These are phyloP conservation scores for Xestia sexstrigata DNA, from an alignment of 2,888 invertebrate genomes.

Conservation along the genomic window DNA sequence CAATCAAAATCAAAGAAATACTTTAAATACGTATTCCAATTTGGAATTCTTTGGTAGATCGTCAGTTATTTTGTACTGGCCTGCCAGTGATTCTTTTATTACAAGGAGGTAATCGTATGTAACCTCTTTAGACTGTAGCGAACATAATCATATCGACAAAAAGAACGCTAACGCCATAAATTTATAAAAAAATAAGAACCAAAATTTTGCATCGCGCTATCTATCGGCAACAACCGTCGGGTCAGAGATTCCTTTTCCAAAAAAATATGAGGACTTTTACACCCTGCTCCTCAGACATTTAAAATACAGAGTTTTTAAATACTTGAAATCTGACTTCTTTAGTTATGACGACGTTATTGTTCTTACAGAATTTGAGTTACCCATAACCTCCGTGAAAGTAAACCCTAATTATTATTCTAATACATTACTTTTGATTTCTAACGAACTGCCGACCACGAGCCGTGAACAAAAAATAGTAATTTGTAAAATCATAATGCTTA, in stretches of 20 bases:
- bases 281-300: not conserved
- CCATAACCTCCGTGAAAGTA: constrained; percentile 2
- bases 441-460: constrained; percentile 20
- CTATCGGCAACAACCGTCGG: not conserved
- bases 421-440: constrained; percentile 35
- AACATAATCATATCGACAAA: not conserved
- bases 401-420: constrained; percentile 23
- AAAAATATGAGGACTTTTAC: not conserved
- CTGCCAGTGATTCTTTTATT: not conserved
- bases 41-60: not conserved
- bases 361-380: not conserved
- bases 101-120: not conserved
- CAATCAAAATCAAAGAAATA: not conserved
- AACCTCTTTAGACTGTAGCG: not conserved
- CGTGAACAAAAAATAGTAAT: constrained; percentile 44
- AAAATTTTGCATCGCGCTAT: not conserved
- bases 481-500: constrained; percentile 53
- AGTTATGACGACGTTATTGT: not conserved
- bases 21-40: not conserved
- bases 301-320: not conserved
- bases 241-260: not conserved
- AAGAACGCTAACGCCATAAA: not conserved
- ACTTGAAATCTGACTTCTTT: not conserved
- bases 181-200: not conserved
- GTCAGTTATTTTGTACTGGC: not conserved